phyloP scores from a whole-genome alignment of 2,113 vertebrate genomes.

The Martes martes region DNA sequence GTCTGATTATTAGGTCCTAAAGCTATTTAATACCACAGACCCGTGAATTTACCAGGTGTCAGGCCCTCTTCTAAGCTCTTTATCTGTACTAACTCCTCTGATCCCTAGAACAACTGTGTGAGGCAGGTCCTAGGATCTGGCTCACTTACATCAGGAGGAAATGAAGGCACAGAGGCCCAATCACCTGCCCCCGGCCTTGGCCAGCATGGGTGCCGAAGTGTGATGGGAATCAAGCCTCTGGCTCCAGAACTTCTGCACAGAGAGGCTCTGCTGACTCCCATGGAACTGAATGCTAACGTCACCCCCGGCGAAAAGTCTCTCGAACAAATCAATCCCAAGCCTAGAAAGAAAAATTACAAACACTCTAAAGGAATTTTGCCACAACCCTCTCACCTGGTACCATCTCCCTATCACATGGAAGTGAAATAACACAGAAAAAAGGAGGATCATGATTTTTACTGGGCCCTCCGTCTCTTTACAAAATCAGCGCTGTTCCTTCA shows the following conservation, averaged over 20 bases:
- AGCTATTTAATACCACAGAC: not conserved
- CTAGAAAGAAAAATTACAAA: not conserved
- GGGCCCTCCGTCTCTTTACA: not conserved
- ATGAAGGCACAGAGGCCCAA: not conserved
- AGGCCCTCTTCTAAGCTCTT: slow-evolving; percentile 3
- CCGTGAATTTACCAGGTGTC: not conserved
- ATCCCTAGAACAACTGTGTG: not conserved
- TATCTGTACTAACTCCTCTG: not conserved
- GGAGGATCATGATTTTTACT: not conserved
- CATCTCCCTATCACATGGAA: not conserved
- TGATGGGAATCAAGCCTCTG: not conserved
- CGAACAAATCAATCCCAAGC: not conserved
- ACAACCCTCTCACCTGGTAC: not conserved
- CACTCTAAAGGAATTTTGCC: not conserved
- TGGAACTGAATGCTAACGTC: not conserved
- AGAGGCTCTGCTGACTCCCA: not conserved
- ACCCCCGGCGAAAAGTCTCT: not conserved
- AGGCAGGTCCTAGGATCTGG: not conserved
- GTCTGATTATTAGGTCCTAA: not conserved
- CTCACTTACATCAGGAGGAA: not conserved
- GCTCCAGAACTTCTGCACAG: not conserved
- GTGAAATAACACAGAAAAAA: not conserved
- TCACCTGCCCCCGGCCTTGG: not conserved
- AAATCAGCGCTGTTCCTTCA: not conserved
- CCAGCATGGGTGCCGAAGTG: not conserved